These are phyloP conservation scores for Papilio polytes DNA, from an alignment of 1,140 invertebrate genomes.

Conservation along the genomic window DNA sequence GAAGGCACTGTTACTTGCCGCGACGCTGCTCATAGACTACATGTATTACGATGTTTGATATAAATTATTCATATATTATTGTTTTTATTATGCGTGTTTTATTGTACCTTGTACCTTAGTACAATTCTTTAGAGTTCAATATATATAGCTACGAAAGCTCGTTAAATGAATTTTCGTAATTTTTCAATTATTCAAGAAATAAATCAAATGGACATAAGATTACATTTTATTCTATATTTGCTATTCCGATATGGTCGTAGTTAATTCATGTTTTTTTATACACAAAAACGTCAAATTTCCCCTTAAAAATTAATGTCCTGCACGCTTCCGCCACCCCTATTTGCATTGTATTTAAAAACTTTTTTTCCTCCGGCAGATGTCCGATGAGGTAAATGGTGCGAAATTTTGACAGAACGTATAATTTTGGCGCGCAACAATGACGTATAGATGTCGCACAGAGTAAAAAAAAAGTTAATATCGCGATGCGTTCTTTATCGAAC, in stretches of 20 bases:
- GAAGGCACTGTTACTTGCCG: constrained; percentile 65
- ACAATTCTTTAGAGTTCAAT: no score
- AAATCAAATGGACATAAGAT: not conserved
- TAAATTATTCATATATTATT: constrained; percentile 44
- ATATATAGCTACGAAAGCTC: no score
- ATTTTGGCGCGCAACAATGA: constrained; percentile 75
- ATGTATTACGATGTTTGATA: constrained; percentile 74
- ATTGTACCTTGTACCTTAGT: not conserved
- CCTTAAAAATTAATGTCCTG: constrained; percentile 82
- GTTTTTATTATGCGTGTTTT: constrained; percentile 24
- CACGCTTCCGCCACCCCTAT: constrained; percentile 68
- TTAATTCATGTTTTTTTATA: constrained; percentile 60
- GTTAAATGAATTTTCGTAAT: no score
- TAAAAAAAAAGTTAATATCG: constrained; percentile 70
- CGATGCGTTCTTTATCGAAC: constrained; percentile 69
- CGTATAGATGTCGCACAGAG: constrained; percentile 56
- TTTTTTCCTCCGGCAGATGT: constrained; percentile 72
- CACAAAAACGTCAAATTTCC: constrained; percentile 75
- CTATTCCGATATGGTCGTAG: not conserved
- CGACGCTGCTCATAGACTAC: constrained; percentile 68
- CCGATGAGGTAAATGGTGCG: constrained; percentile 77
- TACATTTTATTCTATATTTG: not conserved
- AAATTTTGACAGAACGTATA: constrained; percentile 81
- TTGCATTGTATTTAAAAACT: constrained; percentile 79
- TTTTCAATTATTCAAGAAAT: not conserved